Evolutionary conservation across 1,140 invertebrate genomes (phyloP).

Genomic region (Pogonomyrmex californicus): DNA sequence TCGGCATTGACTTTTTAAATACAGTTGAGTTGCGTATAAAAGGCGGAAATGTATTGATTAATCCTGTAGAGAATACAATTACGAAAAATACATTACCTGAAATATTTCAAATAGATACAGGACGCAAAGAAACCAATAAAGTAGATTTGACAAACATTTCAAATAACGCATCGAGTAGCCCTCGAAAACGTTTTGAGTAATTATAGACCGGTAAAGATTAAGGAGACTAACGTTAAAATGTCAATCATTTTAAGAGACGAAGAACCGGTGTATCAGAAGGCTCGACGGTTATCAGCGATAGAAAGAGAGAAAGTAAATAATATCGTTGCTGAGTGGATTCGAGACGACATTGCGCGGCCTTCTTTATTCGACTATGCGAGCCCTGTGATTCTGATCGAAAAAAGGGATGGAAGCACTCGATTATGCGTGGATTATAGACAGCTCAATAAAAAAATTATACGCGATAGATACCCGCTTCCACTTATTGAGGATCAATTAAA

Average conservation of each 20-base stretch:
- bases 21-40: conserved; percentile 10
- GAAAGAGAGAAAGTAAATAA: conserved; percentile 15
- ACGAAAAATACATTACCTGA: background rate
- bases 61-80: background rate
- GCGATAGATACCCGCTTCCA: conserved; percentile 17
- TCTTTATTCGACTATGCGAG: background rate
- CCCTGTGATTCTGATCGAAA: background rate
- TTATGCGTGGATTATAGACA: conserved; percentile 14
- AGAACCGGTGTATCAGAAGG: conserved; percentile 26
- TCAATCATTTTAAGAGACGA: conserved; percentile 19
- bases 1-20: conserved; percentile 40
- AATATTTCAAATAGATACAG: conserved; percentile 31
- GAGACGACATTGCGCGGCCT: background rate
- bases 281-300: background rate
- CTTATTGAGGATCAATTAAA: conserved; percentile 47
- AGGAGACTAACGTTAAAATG: background rate
- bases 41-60: background rate
- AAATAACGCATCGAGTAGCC: background rate
- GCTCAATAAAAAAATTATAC: conserved; percentile 13
- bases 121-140: background rate
- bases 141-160: background rate
- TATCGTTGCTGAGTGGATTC: background rate
- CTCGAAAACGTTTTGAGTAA: background rate
- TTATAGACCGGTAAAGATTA: background rate
- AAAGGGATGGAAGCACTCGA: background rate